Evolutionary conservation across 2,113 vertebrate species (phyloP), one percentile per base, ranked within the genome.

Genomic region (Tetrax tetrax): DNA sequence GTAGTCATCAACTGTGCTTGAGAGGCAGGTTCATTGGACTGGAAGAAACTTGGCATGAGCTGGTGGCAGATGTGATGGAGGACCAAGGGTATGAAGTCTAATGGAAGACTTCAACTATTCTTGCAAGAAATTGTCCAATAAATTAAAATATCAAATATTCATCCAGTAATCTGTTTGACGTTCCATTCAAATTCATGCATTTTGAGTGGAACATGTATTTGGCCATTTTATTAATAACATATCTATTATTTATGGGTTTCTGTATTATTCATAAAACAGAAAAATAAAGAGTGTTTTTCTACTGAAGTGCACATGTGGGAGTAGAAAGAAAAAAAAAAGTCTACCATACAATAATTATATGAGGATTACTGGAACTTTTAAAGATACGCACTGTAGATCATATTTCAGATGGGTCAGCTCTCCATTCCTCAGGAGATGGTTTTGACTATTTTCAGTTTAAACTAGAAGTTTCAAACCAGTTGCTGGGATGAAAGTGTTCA

Each of bases 71-170:
- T 25, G 75, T 14, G 56, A 22, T 37, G 53, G 61, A 84, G 45
- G 16, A 23, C 8, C 38, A 33, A 25, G 29, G 24, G 7, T 43
- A 4, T 14, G 27, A 93, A 90, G 47, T 59, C 77, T 72, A 71
- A 38, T 12, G 25, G 81, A 79, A 35, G n/a, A 61, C 63, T 89
- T 61, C 47, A 72, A 41, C 35, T 71, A 19, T 51, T 81, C 78
- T 61, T 53, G 27, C n/a, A 71, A 87, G 87, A 76, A 91, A 89
- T 76, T 38, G n/a, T 66, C 68, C 77, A 33, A 60, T 83, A 89
- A 94, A 97, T 93, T 85, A 78, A 95, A 94, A 68, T 79, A 95
- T 95, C 85, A 97, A 95, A 89, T 81, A 93, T 96, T 95, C 90
- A 97, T 96, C 86, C 38, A 20, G 53, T 75, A 68, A 93, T 85